Evolutionary conservation across 2,888 invertebrate species (phyloP), one percentile per base, ranked within the genome.

Genomic region (Drosophila pseudotalamancana): DNA sequence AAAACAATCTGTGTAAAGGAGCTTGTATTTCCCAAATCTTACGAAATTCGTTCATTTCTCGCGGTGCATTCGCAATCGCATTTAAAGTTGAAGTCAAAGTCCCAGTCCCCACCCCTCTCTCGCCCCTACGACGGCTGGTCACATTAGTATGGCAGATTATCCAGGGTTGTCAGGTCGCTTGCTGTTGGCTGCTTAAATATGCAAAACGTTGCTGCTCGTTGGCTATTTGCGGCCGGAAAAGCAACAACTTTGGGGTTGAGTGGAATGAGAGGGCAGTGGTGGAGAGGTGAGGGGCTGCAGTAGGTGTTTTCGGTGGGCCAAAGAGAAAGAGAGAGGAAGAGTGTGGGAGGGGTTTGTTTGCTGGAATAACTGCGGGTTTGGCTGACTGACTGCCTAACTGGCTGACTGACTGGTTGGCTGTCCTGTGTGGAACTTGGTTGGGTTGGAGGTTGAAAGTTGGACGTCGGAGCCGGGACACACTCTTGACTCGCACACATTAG

Each of bases 61-160:
- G 1, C 48, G n/a, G 65, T 65, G 61, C 23, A 61, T 18, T 51
- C 27, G 35, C 42, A 55, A 29, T 50, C 42, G 43, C 57, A 64
- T 55, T 56, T 56, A 31, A 63, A 65, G 70, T 35, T 43, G 9
- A 69, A 74, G 74, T 74, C 60, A 39, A 69, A 59, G 59, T 64
- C 43, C 37, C 34, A n/a, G n/a, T n/a, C 42, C 42, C 39, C 43
- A 29, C 12, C 31, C 12, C 31, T 12, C 45, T 12, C 9, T 4
- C 27, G 0, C 25, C 14, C 14, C 49, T 25, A 8, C 55, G 8
- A 16, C 19, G 18, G 16, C 66, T 59, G 68, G 73, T 68, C 83
- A 83, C 86, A 81, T 86, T 81, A 77, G 80, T 74, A 80, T 67
- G 74, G 80, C 75, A 80, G 86, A 82, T 82, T 83, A 82, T 86